A percentile compares a stretch with the other conserved stretches of the same genome.
These are phyloP conservation scores for Chelonoidis abingdonii DNA, from an alignment of 2,113 vertebrate species.

Conservation along the genomic window DNA sequence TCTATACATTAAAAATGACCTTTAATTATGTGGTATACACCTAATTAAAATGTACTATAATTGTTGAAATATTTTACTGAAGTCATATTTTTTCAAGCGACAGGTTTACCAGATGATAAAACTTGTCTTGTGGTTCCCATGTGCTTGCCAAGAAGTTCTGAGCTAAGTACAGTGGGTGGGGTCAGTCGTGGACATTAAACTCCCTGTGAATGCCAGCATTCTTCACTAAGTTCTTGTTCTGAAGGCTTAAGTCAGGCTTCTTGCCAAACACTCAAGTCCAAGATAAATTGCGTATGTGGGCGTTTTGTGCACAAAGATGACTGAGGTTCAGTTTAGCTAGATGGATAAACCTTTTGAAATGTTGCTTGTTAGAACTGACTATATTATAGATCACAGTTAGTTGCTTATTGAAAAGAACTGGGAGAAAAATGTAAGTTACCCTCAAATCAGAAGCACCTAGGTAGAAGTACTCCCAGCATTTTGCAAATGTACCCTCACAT, in stretches of 20 bases:
- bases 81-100: slow-evolving; percentile 81
- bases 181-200: slow-evolving; percentile 78
- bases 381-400: slow-evolving; percentile 60
- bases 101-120: slow-evolving; percentile 87
- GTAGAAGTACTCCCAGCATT: neutral
- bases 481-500: neutral
- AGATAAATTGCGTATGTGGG: slow-evolving; percentile 81
- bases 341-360: slow-evolving; percentile 77
- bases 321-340: slow-evolving; percentile 76
- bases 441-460: neutral
- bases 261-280: slow-evolving; percentile 78
- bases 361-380: slow-evolving; percentile 57
- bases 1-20: slow-evolving; percentile 66
- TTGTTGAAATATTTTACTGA: slow-evolving; percentile 87
- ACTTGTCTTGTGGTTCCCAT: slow-evolving; percentile 87
- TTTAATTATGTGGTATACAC: slow-evolving; percentile 81
- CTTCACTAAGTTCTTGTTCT: slow-evolving; percentile 76
- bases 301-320: slow-evolving; percentile 77
- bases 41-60: slow-evolving; percentile 84
- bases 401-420: slow-evolving; percentile 55
- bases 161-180: slow-evolving; percentile 77
- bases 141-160: slow-evolving; percentile 81
- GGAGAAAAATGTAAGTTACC: slow-evolving; percentile 37
- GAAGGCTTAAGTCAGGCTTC: slow-evolving; percentile 77
- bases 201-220: slow-evolving; percentile 72